Percentiles rank a stretch among this genome's conserved stretches.
phyloP scores from a whole-genome alignment of 2,113 vertebrate genomes.

The Brachypodius melanocephalos region DNA sequence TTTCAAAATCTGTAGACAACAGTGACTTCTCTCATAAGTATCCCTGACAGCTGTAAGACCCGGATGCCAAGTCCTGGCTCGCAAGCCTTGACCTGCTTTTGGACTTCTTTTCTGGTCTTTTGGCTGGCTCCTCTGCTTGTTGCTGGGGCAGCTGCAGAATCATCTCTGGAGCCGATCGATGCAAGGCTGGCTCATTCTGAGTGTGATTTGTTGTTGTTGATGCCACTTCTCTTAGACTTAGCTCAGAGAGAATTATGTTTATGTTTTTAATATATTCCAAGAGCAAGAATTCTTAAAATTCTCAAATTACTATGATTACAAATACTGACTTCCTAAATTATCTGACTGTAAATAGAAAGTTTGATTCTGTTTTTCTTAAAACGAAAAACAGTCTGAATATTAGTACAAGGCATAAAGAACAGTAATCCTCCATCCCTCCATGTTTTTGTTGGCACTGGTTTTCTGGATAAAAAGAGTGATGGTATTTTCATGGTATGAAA shows the following conservation, averaged over 20 bases:
- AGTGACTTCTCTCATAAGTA: background rate
- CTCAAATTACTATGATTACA: background rate
- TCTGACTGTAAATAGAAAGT: background rate
- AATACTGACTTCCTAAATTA: background rate
- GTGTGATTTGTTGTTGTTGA: background rate
- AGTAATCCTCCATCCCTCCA: background rate
- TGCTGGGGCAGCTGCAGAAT: background rate
- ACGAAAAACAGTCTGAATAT: background rate
- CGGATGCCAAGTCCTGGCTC: slow-evolving; percentile 22
- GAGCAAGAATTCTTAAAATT: background rate
- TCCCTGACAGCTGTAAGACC: slow-evolving; percentile 21
- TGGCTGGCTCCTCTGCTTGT: background rate
- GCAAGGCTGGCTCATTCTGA: background rate
- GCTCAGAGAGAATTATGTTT: background rate
- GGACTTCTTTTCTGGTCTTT: background rate
- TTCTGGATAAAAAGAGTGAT: background rate
- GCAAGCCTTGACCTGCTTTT: background rate
- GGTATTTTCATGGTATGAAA: background rate
- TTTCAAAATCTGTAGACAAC: background rate
- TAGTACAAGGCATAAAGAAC: background rate
- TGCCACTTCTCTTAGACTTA: background rate
- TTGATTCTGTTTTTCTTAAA: background rate
- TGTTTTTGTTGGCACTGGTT: background rate
- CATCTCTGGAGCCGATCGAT: background rate
- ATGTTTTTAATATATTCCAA: background rate